Evolutionary conservation across 1,140 invertebrate genomes (phyloP).

Genomic region (Colletes gigas): DNA sequence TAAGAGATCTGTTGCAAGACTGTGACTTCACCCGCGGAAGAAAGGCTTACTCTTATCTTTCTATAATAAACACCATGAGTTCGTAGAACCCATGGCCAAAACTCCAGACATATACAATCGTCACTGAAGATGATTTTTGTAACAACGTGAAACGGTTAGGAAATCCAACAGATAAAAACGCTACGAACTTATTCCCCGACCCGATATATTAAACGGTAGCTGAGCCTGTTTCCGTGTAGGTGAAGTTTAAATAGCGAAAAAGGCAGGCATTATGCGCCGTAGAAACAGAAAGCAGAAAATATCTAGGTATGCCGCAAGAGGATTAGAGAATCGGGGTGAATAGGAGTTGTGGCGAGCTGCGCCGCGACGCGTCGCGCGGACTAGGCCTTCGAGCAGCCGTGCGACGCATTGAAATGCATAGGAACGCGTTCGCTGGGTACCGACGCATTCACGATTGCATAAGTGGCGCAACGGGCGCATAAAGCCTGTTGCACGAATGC

Average conservation of each 20-base stretch:
- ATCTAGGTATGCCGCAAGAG: not conserved
- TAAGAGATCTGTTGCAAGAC: no score
- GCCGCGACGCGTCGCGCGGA: conserved; percentile 4
- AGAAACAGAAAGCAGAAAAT: not conserved
- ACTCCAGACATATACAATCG: no score
- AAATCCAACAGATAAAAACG: no score
- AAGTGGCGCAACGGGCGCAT: conserved; percentile 66
- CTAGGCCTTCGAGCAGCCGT: conserved; percentile 23
- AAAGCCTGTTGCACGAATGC: conserved; percentile 67
- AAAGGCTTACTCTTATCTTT: no score
- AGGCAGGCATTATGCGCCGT: not conserved
- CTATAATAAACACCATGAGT: no score
- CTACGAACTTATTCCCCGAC: no score
- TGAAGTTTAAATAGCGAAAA: not conserved
- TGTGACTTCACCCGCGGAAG: no score
- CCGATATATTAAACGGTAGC: no score
- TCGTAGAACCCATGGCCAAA: no score
- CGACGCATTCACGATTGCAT: conserved; percentile 66
- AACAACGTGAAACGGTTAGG: no score
- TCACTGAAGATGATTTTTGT: no score
- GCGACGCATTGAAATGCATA: conserved; percentile 50
- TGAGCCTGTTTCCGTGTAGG: no score
- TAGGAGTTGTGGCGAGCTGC: not conserved
- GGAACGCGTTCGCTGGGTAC: conserved; percentile 44
- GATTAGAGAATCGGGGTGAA: conserved; percentile 38